Conservation (phyloP, 2,888 invertebrate genomes). For the Scelioninae gen. 2 region DNA sequence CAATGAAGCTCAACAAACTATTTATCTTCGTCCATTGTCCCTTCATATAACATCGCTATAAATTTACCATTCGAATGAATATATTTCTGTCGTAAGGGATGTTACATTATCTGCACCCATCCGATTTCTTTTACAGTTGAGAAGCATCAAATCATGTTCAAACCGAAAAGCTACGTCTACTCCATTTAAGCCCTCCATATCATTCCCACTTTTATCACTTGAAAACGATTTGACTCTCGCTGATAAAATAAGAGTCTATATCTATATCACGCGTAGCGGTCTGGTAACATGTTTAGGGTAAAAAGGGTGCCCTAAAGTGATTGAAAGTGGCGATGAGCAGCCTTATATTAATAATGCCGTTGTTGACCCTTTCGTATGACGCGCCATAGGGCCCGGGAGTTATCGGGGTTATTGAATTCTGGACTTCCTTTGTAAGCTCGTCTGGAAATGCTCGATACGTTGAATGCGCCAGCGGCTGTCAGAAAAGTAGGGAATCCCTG, state of each 20-base stretch:
- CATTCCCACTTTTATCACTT: conserved; percentile 27
- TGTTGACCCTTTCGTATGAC: conserved; percentile 52
- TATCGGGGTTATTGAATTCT: conserved; percentile 70
- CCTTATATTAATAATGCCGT: conserved; percentile 48
- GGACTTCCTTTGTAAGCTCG: conserved; percentile 66
- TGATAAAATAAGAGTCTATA: conserved; percentile 46
- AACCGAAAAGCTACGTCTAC: conserved; percentile 12
- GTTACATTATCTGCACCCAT: too few species aligned
- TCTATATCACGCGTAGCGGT: conserved; percentile 32
- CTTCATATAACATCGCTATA: too few species aligned
- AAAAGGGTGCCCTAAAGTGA: conserved; percentile 45
- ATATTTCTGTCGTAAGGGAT: too few species aligned
- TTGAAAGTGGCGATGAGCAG: conserved; percentile 44
- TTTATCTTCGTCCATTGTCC: too few species aligned
- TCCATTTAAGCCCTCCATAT: conserved; percentile 23
- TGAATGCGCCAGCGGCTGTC: conserved; percentile 66
- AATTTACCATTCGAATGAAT: too few species aligned
- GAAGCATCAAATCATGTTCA: conserved; percentile 12
- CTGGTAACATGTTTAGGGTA: conserved; percentile 52
- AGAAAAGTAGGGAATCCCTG: conserved; percentile 68
- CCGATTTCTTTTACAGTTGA: neutral
- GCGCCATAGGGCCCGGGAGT: conserved; percentile 52
- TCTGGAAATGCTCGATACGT: conserved; percentile 66
- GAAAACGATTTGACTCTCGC: conserved; percentile 21
- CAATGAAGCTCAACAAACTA: too few species aligned